Evolutionary conservation across 2,797 vertebrate species (phyloP).

Genomic region (Megalops cyprinoides): DNA sequence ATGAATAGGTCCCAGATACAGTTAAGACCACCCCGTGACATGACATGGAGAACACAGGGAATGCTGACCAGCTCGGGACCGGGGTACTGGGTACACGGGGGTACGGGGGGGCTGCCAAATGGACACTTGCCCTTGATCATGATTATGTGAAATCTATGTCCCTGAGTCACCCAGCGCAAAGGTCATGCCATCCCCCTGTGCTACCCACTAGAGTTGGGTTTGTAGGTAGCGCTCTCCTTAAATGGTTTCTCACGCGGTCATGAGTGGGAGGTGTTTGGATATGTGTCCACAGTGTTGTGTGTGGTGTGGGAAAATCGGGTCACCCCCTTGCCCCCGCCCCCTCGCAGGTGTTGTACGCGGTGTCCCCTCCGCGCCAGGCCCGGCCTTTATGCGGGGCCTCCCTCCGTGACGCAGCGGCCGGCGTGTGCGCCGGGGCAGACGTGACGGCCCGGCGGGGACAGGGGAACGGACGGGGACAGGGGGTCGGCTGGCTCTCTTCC

Average conservation of each 20-base stretch:
- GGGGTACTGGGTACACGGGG: neutral
- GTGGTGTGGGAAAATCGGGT: neutral
- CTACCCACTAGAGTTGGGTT: too few species aligned
- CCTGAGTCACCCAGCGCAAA: too few species aligned
- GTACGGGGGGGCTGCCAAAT: too few species aligned
- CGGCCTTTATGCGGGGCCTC: neutral
- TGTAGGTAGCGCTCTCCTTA: too few species aligned
- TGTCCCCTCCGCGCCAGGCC: neutral
- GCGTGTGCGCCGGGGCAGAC: too few species aligned
- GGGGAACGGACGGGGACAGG: neutral
- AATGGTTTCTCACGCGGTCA: too few species aligned
- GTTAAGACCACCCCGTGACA: neutral
- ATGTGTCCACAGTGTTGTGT: neutral
- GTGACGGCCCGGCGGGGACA: too few species aligned
- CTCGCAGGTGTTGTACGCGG: too few species aligned
- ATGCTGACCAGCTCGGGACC: neutral
- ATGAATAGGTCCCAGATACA: slow-evolving; percentile 32
- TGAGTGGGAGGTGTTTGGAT: neutral
- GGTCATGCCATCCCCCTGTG: too few species aligned
- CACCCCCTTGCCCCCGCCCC: too few species aligned
- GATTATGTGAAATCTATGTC: too few species aligned
- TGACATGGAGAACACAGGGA: neutral
- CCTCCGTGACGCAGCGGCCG: neutral
- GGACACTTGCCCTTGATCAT: neutral
- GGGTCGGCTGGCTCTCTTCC: neutral